Evolutionary conservation across 1,140 invertebrate species (phyloP).

Genomic region (Drosophila neocordata): DNA sequence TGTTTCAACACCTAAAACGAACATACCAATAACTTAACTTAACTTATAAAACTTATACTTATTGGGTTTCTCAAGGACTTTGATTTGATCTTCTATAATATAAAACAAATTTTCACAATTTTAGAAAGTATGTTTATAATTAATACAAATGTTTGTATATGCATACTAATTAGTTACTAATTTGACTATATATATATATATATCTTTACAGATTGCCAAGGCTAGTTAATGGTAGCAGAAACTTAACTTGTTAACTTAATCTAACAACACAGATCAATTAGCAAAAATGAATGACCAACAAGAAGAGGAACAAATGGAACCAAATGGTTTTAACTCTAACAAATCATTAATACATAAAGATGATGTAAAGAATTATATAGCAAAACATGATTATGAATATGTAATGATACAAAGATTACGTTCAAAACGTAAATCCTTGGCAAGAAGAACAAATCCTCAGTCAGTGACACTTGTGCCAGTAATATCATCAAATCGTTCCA

Average conservation of each 20-base stretch:
- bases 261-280: conserved; percentile 5
- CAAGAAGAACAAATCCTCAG: conserved; percentile 22
- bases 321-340: neutral
- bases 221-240: no score
- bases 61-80: conserved; percentile 5
- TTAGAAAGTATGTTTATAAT: conserved; percentile 7
- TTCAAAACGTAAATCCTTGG: conserved; percentile 11
- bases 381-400: conserved; percentile 52
- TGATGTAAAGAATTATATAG: conserved; percentile 26
- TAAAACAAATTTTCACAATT: neutral
- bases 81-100: neutral
- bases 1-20: conserved; percentile 8
- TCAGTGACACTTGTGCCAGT: conserved; percentile 27
- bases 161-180: neutral
- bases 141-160: neutral
- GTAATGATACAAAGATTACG: conserved; percentile 74
- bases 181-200: neutral
- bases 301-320: neutral
- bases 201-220: neutral
- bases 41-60: neutral
- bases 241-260: neutral
- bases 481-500: conserved; percentile 61
- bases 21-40: no score
- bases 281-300: conserved; percentile 11
- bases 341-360: conserved; percentile 51